Evolutionary conservation across 53 echinoderm and acorn worm genomes (phyloP).

Genomic region (Henricia sp.): DNA sequence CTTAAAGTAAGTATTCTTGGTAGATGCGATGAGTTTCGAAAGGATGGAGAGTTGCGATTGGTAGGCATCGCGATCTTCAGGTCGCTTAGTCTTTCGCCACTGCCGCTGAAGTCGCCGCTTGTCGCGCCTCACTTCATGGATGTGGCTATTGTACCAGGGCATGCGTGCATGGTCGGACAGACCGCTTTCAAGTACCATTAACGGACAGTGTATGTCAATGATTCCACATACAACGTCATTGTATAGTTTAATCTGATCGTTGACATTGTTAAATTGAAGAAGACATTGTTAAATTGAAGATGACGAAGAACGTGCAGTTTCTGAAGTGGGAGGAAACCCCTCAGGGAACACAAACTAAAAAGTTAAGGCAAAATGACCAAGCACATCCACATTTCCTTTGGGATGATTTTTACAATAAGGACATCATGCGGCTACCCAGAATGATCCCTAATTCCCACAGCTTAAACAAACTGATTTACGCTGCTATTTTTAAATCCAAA

Average conservation of each 20-base stretch:
- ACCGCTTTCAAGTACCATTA: neutral
- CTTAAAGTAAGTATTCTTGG: neutral
- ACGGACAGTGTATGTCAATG: neutral
- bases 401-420: too few species aligned
- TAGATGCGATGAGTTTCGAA: neutral
- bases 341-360: too few species aligned
- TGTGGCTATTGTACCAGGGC: neutral
- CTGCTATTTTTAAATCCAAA: too few species aligned
- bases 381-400: too few species aligned
- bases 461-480: too few species aligned
- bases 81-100: slow-evolving; percentile 6
- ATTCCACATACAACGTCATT: neutral
- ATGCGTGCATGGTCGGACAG: neutral
- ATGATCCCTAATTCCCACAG: too few species aligned
- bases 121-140: neutral
- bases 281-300: too few species aligned
- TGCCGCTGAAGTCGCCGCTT: neutral
- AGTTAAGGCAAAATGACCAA: too few species aligned
- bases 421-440: too few species aligned
- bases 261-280: slow-evolving; percentile 7
- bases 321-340: too few species aligned
- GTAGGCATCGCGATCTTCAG: slow-evolving; percentile 1
- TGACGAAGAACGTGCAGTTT: too few species aligned
- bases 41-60: neutral
- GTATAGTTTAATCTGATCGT: neutral